Evolutionary conservation across 2,888 invertebrate species (phyloP).

Genomic region (Hemistola chrysoprasaria): DNA sequence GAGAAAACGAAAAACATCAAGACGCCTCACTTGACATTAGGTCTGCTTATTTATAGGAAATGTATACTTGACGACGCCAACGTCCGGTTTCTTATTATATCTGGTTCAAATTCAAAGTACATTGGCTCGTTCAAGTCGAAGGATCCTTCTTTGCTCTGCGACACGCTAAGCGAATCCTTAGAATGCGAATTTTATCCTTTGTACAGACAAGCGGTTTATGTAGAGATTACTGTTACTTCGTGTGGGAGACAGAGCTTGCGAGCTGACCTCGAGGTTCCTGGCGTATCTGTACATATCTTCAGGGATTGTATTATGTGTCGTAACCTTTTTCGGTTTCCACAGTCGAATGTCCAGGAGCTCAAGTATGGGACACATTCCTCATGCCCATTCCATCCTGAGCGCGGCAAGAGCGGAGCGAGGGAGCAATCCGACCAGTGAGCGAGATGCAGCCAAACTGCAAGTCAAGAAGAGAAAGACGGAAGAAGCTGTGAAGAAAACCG

Average conservation of each 20-base stretch:
- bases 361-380: constrained; percentile 81
- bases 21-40: constrained; percentile 84
- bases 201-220: neutral
- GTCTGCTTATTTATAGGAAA: constrained; percentile 46
- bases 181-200: constrained; percentile 46
- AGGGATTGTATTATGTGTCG: constrained; percentile 1
- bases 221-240: too few relatives aligned
- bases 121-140: constrained; percentile 45
- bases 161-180: constrained; percentile 41
- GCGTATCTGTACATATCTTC: too few relatives aligned
- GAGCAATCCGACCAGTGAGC: constrained; percentile 66
- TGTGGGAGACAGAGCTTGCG: too few relatives aligned
- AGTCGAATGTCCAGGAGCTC: constrained; percentile 79
- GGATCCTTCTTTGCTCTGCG: constrained; percentile 63
- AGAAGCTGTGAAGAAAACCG: constrained; percentile 94
- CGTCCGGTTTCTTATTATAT: constrained; percentile 4
- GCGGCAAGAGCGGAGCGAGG: constrained; percentile 68
- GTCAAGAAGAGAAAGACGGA: constrained; percentile 94
- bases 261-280: too few relatives aligned
- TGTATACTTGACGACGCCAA: constrained; percentile 26
- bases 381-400: constrained; percentile 71
- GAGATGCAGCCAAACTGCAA: constrained; percentile 89
- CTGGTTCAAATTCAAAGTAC: constrained; percentile 13
- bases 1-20: constrained; percentile 96
- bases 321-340: too few relatives aligned